A percentile compares a stretch with the other conserved stretches of the same genome.
Conservation (phyloP, 2,797 vertebrate genomes). For the Dallia pectoralis region DNA sequence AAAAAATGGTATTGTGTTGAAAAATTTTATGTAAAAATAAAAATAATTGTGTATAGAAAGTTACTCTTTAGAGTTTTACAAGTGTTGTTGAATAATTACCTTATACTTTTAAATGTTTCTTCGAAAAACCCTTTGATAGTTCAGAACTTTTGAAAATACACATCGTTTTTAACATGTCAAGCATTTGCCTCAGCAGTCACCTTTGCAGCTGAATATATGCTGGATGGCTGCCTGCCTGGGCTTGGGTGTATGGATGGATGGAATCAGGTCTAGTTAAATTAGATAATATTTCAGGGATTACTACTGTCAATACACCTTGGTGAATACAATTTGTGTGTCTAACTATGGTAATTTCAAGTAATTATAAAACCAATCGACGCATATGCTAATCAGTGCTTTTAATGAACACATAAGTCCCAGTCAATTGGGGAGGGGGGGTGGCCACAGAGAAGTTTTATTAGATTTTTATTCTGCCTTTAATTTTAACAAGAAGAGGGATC, state of each 20-base stretch:
- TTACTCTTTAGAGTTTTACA: too few species aligned
- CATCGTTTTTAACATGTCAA: not conserved
- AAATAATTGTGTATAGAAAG: too few species aligned
- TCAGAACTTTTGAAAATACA: not conserved
- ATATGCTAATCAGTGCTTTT: conserved; percentile 66
- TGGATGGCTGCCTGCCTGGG: not conserved
- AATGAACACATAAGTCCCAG: conserved; percentile 67
- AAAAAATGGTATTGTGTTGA: too few species aligned
- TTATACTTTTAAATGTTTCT: too few species aligned
- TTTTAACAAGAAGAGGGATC: conserved; percentile 33
- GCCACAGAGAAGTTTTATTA: conserved; percentile 54
- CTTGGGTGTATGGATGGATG: not conserved
- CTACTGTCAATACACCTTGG: conserved; percentile 45
- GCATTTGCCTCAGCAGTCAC: not conserved
- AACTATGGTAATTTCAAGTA: conserved; percentile 62
- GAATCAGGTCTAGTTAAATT: conserved; percentile 14
- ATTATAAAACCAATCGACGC: conserved; percentile 76
- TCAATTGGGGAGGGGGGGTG: conserved; percentile 55
- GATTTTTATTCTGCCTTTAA: conserved; percentile 51
- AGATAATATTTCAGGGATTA: conserved; percentile 47
- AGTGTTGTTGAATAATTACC: too few species aligned
- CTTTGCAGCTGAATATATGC: not conserved
- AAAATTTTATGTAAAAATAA: too few species aligned
- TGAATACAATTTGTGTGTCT: conserved; percentile 53
- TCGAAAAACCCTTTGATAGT: too few species aligned